Base-by-base conservation (phyloP, 2,113 vertebrate species). In the Tursiops truncatus region DNA sequence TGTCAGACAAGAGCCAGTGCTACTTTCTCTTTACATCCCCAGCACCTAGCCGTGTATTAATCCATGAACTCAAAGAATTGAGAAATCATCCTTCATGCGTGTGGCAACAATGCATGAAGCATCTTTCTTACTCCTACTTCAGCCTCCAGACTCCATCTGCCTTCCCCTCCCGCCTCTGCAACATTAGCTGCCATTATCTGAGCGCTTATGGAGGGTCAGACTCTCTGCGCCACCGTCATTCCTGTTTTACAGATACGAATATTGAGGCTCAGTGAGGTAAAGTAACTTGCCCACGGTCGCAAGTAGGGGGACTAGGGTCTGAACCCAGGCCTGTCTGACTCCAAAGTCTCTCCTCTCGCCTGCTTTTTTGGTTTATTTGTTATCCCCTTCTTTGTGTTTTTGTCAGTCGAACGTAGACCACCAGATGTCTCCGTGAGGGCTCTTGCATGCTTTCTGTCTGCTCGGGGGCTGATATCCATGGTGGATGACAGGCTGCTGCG, bases 151-250 rank as follows among this genome's bases (percentile, higher is more conserved):
- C 36, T 33, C 53, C 41, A 3, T 60, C 89, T 65, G 25, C 53
- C 94, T 36, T 36, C 44, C 41, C 20, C 62, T 65, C 17, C 38
- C 17, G 6, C 12, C 33, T 82, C n/a, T 3, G 7, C n/a, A 28
- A 17, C 38, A 36, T 12, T 14, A 28, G 33, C 58, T 26, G 12
- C 56, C 26, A 10, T 25, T 62, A 18, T 38, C 23, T 25, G 14
- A 50, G 17, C 1, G 0, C 44, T 65, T 25, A 7, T 0, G 1
- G 9, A 62, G 20, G 88, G 21, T 63, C 53, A 18, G 41, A n/a
- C 11, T 8, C 36, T 10, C 47, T 2, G 3, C 3, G 3, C 28
- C 23, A 0, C 4, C 14, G 7, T 28, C 67, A 17, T 67, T 87
- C 28, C 71, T 65, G 0, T 47, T 73, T 85, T 38, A 65, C 71